Evolutionary conservation across 2,888 invertebrate genomes (phyloP), one percentile per base, ranked within the genome.

Genomic region (Theretra japonica): DNA sequence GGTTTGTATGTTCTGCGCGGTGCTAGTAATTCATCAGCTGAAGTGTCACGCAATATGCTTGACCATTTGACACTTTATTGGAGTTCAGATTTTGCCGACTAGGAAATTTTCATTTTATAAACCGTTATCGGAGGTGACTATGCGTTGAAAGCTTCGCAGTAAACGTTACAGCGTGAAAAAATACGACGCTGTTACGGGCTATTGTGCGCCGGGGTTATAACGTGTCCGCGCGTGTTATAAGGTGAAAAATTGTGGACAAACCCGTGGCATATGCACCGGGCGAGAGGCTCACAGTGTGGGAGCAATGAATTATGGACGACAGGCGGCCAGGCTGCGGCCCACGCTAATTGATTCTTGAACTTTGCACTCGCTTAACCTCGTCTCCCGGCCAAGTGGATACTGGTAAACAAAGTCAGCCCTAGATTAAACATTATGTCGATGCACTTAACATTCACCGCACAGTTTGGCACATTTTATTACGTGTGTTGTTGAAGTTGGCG

Each of bases 261-360:
- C 48, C 62, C 23, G 65, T 48, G 65, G 23, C 48, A 48, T 48
- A 23, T 65, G 41, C 65, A 65, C 65, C 41, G 72, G 75, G 81
- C 81, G 82, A 83, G 80, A 82, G 82, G 82, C 82, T 81, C 80
- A 79, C 77, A 78, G 80, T 77, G 75, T 21, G 74, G 75, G 78
- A 53, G 53, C 75, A 86, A 86, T 90, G 88, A 90, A 89, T 90
- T 87, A 90, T 91, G 85, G 80, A 87, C 78, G 76, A 80, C 77
- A 76, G 73, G 73, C 76, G 74, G 48, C 70, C 77, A 76, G 80
- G 80, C 41, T 41, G 15, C 41, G 41, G 41, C 41, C 41, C 76
- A 75, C 75, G 80, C 86, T 91, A 91, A 91, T 89, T 90, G 89
- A 90, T 89, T 88, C 84, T 80, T 80, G 81, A 83, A 84, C 85